A percentile compares a stretch with the other conserved stretches of the same genome.
phyloP scores from a whole-genome alignment of 2,113 vertebrate genomes.

The Piliocolobus tephrosceles region DNA sequence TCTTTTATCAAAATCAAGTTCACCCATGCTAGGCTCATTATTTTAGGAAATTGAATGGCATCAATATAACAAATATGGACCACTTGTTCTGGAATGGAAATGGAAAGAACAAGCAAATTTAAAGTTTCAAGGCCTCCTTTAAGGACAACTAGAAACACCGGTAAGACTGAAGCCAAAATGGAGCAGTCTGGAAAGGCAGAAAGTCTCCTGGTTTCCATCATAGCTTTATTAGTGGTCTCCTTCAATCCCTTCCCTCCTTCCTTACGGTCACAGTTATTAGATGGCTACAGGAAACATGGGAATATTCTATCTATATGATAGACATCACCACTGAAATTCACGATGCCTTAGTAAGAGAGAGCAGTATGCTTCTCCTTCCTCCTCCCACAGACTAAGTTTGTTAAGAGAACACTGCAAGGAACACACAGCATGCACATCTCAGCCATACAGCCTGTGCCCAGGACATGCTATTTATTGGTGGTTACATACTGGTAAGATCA shows the following conservation, averaged over 20 bases:
- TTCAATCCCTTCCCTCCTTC: not conserved
- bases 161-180: not conserved
- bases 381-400: not conserved
- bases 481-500: not conserved
- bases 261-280: not conserved
- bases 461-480: not conserved
- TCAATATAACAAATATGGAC: not conserved
- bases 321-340: not conserved
- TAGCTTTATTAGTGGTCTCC: not conserved
- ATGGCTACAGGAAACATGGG: not conserved
- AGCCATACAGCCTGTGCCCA: not conserved
- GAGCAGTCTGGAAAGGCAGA: not conserved
- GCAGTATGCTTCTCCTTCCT: not conserved
- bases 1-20: not conserved
- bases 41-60: slow-evolving; percentile 17
- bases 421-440: not conserved
- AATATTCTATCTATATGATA: not conserved
- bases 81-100: not conserved
- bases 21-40: not conserved
- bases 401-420: not conserved
- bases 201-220: not conserved
- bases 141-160: not conserved
- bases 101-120: not conserved
- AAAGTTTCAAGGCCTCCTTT: not conserved
- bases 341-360: not conserved